A percentile compares a stretch with the other conserved stretches of the same genome.
These are phyloP conservation scores for Xanthorhoe spadicearia DNA, from an alignment of 2,888 invertebrate species.

Conservation along the genomic window DNA sequence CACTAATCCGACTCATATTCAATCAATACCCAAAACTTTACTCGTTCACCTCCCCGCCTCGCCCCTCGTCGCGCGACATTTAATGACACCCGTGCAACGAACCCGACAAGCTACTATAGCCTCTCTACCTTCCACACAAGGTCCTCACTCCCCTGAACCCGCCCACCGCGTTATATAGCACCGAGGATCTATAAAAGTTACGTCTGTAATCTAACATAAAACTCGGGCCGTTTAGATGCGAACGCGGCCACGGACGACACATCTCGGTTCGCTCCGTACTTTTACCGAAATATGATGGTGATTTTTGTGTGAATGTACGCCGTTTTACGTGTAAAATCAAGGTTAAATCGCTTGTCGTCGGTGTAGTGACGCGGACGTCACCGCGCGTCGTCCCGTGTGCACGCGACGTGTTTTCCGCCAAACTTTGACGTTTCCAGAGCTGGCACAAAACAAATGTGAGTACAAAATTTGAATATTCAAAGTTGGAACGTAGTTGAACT, in stretches of 20 bases:
- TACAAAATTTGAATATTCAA: conserved; percentile 69
- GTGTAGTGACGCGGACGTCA: conserved; percentile 64
- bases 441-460: conserved; percentile 69
- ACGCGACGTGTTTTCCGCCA: conserved; percentile 62
- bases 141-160: conserved; percentile 73
- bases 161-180: conserved; percentile 84
- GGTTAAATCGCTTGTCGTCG: conserved; percentile 63
- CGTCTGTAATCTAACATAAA: conserved; percentile 86
- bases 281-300: conserved; percentile 82
- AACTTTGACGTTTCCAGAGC: conserved; percentile 68
- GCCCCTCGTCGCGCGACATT: conserved; percentile 83
- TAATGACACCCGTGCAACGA: conserved; percentile 84
- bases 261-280: conserved; percentile 84
- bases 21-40: conserved; percentile 85
- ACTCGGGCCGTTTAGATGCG: conserved; percentile 85
- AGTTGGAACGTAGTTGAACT: conserved; percentile 46
- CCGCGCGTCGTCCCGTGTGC: conserved; percentile 62
- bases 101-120: conserved; percentile 65
- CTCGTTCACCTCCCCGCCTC: conserved; percentile 81
- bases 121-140: conserved; percentile 67
- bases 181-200: conserved; percentile 86
- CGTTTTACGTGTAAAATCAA: conserved; percentile 74
- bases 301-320: conserved; percentile 76
- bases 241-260: conserved; percentile 85
- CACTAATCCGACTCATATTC: conserved; percentile 84